Percentiles rank a stretch among this genome's conserved stretches.
These are phyloP conservation scores for Semicossyphus pulcher DNA, from an alignment of 2,113 vertebrate species.

Conservation along the genomic window DNA sequence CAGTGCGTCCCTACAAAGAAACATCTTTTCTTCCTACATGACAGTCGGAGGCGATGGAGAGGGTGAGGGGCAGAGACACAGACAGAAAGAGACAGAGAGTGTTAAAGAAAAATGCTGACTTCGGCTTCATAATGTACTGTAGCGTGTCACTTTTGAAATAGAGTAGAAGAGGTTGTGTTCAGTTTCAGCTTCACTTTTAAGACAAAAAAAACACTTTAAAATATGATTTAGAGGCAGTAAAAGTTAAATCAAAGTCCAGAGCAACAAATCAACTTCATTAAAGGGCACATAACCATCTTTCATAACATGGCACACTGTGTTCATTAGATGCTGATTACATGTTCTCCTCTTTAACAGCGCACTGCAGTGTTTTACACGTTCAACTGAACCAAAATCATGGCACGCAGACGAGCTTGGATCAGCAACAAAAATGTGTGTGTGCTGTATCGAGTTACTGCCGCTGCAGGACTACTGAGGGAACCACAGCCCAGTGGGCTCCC, in stretches of 20 bases:
- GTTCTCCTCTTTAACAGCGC: conserved; percentile 57
- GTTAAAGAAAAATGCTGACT: conserved; percentile 7
- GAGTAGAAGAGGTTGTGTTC: conserved; percentile 8
- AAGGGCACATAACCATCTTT: conserved; percentile 33
- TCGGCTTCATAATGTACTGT: background rate
- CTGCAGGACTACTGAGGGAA: conserved; percentile 74
- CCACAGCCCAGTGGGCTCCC: conserved; percentile 67
- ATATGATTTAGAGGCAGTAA: conserved; percentile 21
- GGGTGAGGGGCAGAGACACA: conserved; percentile 3
- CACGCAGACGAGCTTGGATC: conserved; percentile 75
- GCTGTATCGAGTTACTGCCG: conserved; percentile 76
- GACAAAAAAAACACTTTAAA: background rate
- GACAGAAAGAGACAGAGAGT: background rate
- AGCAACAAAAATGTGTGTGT: conserved; percentile 77
- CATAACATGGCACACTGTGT: conserved; percentile 44
- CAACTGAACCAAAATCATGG: conserved; percentile 68
- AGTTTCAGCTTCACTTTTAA: conserved; percentile 18
- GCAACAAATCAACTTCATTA: conserved; percentile 49
- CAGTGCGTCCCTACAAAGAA: conserved; percentile 68
- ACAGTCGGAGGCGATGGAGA: conserved; percentile 20
- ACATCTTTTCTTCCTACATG: conserved; percentile 73
- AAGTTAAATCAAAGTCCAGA: conserved; percentile 36
- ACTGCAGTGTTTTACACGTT: conserved; percentile 71
- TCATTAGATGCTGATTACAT: conserved; percentile 66
- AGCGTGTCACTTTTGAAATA: conserved; percentile 1